Base-by-base conservation (phyloP, 2,888 invertebrate genomes). In the Stomorhina lunata region DNA sequence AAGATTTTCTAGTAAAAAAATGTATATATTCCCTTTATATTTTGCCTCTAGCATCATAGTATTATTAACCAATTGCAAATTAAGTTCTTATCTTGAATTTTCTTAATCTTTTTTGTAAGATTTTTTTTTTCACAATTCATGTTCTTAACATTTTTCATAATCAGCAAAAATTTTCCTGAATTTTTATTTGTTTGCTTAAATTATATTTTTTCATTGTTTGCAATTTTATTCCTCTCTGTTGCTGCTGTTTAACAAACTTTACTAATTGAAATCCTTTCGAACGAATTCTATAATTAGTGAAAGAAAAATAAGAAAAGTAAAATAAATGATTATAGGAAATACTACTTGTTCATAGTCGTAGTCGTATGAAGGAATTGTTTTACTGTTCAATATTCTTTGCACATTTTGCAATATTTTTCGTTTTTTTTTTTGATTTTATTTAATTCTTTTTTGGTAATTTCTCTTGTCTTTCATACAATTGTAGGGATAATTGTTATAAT, bases 181-280 rank as follows among this genome's bases (percentile, higher is more conserved):
- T 20, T 50, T 43, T 50, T 68, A 22, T 29, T 48, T 15, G 6
- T n/a, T 59, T 61, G 45, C 37, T 43, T 17, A 34, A 55, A 29
- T 32, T 6, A 50, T 55, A n/a, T n/a, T n/a, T n/a, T n/a, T n/a
- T n/a, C n/a, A n/a, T n/a, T n/a, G n/a, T 61, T 25, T 63, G 20
- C 34, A 34, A 34, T 43, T 45, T 45, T 15, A n/a, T 37, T 55
- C 29, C 50, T n/a, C n/a, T 27, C 9, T 45, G 27, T 53, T 50
- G 66, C 48, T 50, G 50, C 9, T 55, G 5, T 73, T 50, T 43
- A 29, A 73, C 59, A 73, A 69, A 68, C 43, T 73, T 59, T 73
- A 29, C 72, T 73, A 80, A 80, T 80, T 73, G 66, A 66, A 80
- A 66, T 66, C 59, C 59, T 80, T 80, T 61, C 15, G 50, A 73